phyloP scores from a whole-genome alignment of 2,113 vertebrate species.

The Nanger granti region DNA sequence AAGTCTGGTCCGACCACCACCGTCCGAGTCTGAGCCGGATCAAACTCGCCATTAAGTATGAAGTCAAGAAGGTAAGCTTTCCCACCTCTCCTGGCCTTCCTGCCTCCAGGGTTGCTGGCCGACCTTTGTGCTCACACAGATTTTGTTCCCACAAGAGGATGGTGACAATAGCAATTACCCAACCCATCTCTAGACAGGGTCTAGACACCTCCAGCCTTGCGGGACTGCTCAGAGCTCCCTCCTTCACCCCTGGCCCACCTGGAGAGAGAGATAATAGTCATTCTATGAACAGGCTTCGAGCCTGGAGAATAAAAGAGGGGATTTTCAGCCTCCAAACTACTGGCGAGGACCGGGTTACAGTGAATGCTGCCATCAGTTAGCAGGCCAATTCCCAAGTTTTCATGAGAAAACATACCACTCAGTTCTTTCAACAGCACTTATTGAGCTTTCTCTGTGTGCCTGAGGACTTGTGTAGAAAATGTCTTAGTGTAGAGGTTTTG shows the following conservation, averaged over 20 bases:
- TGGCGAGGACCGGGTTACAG: neutral
- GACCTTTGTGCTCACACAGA: neutral
- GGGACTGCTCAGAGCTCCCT: neutral
- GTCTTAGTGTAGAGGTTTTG: neutral
- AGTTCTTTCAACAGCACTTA: neutral
- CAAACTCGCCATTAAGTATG: conserved; percentile 96
- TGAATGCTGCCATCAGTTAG: neutral
- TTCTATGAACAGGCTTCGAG: neutral
- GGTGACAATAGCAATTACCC: neutral
- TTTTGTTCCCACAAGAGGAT: neutral
- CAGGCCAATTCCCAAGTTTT: neutral
- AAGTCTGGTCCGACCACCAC: conserved; percentile 86
- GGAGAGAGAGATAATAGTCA: neutral
- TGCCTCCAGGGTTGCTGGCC: neutral
- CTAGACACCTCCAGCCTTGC: neutral
- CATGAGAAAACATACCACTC: neutral
- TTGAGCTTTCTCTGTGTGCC: neutral
- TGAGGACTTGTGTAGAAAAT: neutral
- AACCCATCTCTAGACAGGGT: neutral
- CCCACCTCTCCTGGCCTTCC: neutral
- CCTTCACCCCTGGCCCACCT: neutral
- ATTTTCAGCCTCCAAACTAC: neutral
- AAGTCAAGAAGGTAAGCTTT: conserved; percentile 94
- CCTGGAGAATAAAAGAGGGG: neutral
- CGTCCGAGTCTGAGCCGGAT: conserved; percentile 93